Percentiles rank a stretch among this genome's conserved stretches.
Evolutionary conservation across 2,888 invertebrate genomes (phyloP).

Genomic region (Conchocele bisecta): DNA sequence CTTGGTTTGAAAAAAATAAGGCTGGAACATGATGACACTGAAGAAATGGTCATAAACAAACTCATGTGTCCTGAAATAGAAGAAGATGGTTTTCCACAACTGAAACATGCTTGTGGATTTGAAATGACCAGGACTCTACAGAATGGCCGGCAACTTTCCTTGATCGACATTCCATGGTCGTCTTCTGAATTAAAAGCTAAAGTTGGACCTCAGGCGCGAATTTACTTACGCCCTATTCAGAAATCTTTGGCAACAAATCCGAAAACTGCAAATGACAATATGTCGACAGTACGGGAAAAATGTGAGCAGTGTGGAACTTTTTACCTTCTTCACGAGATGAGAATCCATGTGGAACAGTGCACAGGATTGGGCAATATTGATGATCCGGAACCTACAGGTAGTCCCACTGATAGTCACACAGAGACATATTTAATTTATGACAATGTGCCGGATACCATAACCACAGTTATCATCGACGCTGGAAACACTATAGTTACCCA

Average conservation of each 20-base stretch:
- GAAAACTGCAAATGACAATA: neutral
- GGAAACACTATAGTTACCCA: no score
- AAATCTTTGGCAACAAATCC: neutral
- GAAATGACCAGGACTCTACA: constrained; percentile 1
- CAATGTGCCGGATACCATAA: no score
- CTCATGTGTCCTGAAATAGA: neutral
- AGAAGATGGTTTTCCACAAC: neutral
- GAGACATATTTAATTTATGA: no score
- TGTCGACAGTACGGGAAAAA: neutral
- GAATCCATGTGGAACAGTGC: neutral
- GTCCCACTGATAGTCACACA: no score
- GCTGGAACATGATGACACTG: neutral
- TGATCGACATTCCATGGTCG: neutral
- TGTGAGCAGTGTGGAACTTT: neutral
- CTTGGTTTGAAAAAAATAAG: neutral
- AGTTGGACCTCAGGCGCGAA: neutral
- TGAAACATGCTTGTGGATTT: neutral
- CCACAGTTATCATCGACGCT: no score
- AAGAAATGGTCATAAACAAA: constrained; percentile 1
- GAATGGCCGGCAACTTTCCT: neutral
- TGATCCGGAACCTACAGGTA: no score
- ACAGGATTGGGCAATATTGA: no score
- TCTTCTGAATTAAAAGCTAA: neutral
- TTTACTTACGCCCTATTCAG: constrained; percentile 1
- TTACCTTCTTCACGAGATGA: neutral